phyloP scores from a whole-genome alignment of 2,113 vertebrate genomes.

The Elephas maximus region DNA sequence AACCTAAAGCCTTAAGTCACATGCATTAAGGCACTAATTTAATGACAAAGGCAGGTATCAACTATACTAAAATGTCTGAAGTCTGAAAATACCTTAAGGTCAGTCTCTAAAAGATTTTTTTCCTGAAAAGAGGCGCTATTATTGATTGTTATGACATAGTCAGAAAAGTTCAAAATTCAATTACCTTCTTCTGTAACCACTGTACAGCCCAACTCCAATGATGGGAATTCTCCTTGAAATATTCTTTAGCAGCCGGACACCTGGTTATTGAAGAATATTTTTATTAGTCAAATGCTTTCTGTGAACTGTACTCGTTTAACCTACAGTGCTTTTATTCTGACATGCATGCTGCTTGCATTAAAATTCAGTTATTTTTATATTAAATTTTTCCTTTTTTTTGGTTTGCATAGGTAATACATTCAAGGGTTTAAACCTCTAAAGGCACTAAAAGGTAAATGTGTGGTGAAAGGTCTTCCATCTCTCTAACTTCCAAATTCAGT shows the following conservation, averaged over 20 bases:
- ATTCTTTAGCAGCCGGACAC: slow-evolving; percentile 97
- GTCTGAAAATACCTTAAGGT: neutral
- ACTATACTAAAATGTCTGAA: neutral
- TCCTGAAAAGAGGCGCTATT: too few species aligned
- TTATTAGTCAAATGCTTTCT: slow-evolving; percentile 17
- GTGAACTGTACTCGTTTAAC: neutral
- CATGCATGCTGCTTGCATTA: neutral
- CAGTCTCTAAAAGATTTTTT: neutral
- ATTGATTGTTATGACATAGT: accelerated
- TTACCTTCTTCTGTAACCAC: slow-evolving; percentile 99
- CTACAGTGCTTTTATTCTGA: neutral
- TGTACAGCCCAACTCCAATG: slow-evolving; percentile 99
- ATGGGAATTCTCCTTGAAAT: slow-evolving; percentile 98
- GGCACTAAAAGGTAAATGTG: neutral
- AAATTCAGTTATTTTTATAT: neutral
- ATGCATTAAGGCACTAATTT: neutral
- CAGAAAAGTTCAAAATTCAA: neutral
- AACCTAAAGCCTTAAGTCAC: neutral
- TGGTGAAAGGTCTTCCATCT: neutral
- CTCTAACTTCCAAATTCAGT: neutral
- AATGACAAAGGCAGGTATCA: neutral
- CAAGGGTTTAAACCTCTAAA: neutral
- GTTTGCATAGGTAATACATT: neutral
- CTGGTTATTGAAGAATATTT: slow-evolving; percentile 85
- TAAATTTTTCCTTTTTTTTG: neutral